A percentile compares a stretch with the other conserved stretches of the same genome.
Evolutionary conservation across 2,888 invertebrate species (phyloP).

Genomic region (Andrena minutula): DNA sequence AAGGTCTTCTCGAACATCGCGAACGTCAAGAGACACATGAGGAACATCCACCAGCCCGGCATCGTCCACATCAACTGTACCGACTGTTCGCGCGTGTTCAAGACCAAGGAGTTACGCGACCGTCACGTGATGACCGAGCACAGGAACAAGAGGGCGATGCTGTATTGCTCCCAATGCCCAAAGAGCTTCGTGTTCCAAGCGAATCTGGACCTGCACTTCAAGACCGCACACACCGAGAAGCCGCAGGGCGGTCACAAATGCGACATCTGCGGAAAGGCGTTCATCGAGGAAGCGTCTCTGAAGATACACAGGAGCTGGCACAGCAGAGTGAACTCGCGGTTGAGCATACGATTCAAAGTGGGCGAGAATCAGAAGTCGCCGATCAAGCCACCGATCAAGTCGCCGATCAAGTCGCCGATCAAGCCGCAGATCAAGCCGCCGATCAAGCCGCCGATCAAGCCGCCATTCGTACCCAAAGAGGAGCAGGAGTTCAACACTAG

Average conservation of each 20-base stretch:
- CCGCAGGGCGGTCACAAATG: constrained; percentile 86
- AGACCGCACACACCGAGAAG: constrained; percentile 70
- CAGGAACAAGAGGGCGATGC: constrained; percentile 74
- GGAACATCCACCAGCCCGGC: constrained; percentile 73
- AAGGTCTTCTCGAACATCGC: constrained; percentile 86
- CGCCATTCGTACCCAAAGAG: background rate
- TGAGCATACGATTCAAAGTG: constrained; percentile 55
- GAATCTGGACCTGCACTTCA: constrained; percentile 77
- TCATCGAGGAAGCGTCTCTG: constrained; percentile 88
- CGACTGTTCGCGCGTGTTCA: constrained; percentile 88
- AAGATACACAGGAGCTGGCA: constrained; percentile 88
- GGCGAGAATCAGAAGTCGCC: constrained; percentile 4
- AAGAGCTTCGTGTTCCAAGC: constrained; percentile 69
- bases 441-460: background rate
- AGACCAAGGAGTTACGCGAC: constrained; percentile 87
- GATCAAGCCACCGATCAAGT: background rate
- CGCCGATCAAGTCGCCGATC: background rate
- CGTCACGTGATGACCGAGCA: constrained; percentile 87
- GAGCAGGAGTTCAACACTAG: background rate
- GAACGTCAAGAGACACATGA: constrained; percentile 79
- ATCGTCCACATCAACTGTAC: constrained; percentile 87
- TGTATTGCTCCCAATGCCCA: constrained; percentile 71
- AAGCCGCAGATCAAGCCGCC: background rate
- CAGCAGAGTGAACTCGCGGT: constrained; percentile 86
- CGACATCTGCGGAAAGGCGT: constrained; percentile 88